phyloP scores from a whole-genome alignment of 1,140 invertebrate genomes.

The Trachymyrmex cornetzi region DNA sequence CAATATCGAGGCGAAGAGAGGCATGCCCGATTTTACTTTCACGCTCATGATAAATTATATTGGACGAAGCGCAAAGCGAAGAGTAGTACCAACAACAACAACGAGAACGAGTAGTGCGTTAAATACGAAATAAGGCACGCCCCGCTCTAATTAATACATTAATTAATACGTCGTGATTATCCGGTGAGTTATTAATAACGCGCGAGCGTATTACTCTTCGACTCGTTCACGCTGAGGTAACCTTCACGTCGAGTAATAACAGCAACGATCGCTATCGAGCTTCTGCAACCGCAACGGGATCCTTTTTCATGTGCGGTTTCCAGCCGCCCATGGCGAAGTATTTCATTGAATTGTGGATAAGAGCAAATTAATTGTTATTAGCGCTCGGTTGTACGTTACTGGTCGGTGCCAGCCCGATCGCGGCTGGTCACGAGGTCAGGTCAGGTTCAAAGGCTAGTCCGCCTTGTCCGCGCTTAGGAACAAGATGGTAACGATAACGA shows the following conservation, averaged over 20 bases:
- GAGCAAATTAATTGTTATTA: slow-evolving; percentile 61
- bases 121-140: slow-evolving; percentile 24
- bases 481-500: slow-evolving; percentile 70
- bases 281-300: slow-evolving; percentile 52
- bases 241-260: slow-evolving; percentile 24
- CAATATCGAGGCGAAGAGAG: neutral
- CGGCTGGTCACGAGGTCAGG: slow-evolving; percentile 39
- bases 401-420: neutral
- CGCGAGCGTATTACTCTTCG: slow-evolving; percentile 15
- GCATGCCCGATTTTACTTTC: slow-evolving; percentile 49
- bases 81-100: neutral
- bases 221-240: slow-evolving; percentile 24
- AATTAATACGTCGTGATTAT: slow-evolving; percentile 54
- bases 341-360: slow-evolving; percentile 56
- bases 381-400: slow-evolving; percentile 2
- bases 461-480: slow-evolving; percentile 63
- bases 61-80: neutral
- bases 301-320: slow-evolving; percentile 22
- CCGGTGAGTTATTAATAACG: slow-evolving; percentile 45
- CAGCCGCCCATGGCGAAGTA: neutral
- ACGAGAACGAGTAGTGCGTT: neutral
- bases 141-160: slow-evolving; percentile 53
- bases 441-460: slow-evolving; percentile 57
- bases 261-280: slow-evolving; percentile 37
- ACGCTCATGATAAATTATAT: slow-evolving; percentile 19